Evolutionary conservation across 2,113 vertebrate species (phyloP).

Genomic region (Dipodomys stephensi): DNA sequence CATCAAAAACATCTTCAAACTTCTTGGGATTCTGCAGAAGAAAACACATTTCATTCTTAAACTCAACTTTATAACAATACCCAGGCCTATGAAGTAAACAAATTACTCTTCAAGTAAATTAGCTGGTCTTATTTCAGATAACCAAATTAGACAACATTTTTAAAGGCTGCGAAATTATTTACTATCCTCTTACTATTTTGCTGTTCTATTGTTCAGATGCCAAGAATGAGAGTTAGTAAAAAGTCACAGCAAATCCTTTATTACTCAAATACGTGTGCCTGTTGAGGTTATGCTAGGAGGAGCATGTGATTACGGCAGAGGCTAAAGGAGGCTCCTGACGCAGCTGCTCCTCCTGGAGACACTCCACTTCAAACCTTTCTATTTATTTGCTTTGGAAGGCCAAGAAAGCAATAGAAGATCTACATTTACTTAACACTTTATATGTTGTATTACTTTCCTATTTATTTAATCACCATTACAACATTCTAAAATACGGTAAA

Average conservation of each 20-base stretch:
- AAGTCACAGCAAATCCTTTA: background rate
- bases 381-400: background rate
- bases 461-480: background rate
- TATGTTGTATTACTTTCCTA: background rate
- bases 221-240: background rate
- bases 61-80: conserved; percentile 9
- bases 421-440: background rate
- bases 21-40: conserved; percentile 93
- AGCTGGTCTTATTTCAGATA: conserved; percentile 1
- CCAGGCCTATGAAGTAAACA: conserved; percentile 11
- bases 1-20: conserved; percentile 97
- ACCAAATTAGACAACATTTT: conserved; percentile 33
- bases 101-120: background rate
- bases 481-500: background rate
- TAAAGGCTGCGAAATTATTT: background rate
- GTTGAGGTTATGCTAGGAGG: background rate
- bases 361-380: background rate
- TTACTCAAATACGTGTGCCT: background rate
- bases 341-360: background rate
- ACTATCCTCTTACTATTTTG: conserved; percentile 8
- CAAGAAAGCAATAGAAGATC: conserved; percentile 10
- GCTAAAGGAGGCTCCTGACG: background rate
- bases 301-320: background rate
- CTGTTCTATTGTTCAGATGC: background rate
- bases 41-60: conserved; percentile 62